These are phyloP conservation scores for Spea hammondii DNA, from an alignment of 2,797 vertebrate genomes.

Conservation along the genomic window DNA sequence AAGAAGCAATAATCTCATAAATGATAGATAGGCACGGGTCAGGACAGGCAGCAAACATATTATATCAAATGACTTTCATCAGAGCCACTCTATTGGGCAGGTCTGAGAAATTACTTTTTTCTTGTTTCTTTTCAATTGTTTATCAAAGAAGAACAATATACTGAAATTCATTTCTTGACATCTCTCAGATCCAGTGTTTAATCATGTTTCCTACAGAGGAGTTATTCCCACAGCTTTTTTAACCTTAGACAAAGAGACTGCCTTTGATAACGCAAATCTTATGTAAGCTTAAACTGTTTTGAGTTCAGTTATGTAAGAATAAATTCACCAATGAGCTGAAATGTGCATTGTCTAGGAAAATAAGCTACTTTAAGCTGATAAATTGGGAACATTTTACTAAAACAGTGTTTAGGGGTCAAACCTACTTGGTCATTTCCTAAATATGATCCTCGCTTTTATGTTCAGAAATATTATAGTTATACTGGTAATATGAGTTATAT, in stretches of 20 bases:
- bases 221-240: conserved; percentile 35
- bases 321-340: not conserved
- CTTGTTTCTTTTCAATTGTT: conserved; percentile 2
- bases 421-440: no score
- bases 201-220: conserved; percentile 27
- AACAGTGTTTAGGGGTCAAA: not conserved
- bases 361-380: not conserved
- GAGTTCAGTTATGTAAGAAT: not conserved
- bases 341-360: not conserved
- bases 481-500: no score
- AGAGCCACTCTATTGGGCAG: no score
- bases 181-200: conserved; percentile 25
- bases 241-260: conserved; percentile 30
- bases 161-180: not conserved
- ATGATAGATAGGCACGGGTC: no score
- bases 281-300: not conserved
- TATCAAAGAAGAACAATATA: not conserved
- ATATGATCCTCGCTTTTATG: no score
- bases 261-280: conserved; percentile 30
- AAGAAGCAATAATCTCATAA: no score
- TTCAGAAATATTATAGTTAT: no score
- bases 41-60: no score
- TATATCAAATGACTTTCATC: no score
- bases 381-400: not conserved
- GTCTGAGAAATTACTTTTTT: not conserved